A percentile compares a stretch with the other conserved stretches of the same genome.
Conservation (phyloP, 1,140 invertebrate genomes). For the Centruroides sculpturatus region DNA sequence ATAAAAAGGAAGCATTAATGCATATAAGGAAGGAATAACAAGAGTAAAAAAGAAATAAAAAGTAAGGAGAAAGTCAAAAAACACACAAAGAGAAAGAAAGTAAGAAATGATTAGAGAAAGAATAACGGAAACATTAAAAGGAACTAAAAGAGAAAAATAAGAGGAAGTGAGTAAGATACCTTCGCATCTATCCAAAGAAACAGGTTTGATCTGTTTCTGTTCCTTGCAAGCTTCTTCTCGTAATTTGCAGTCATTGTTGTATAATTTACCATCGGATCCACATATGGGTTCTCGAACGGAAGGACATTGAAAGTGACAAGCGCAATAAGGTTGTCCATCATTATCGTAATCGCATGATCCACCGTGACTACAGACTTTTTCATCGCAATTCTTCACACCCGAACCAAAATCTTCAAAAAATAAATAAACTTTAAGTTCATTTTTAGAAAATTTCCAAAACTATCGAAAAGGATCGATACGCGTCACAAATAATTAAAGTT, state of each 20-base stretch:
- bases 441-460: too few species aligned
- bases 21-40: too few species aligned
- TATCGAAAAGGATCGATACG: too few species aligned
- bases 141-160: too few species aligned
- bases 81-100: too few species aligned
- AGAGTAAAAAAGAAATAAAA: too few species aligned
- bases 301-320: constrained; percentile 15
- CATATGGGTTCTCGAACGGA: constrained; percentile 11
- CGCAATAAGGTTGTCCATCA: constrained; percentile 12
- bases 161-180: constrained; percentile 31
- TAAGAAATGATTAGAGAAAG: too few species aligned
- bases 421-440: too few species aligned
- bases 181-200: constrained; percentile 59
- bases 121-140: too few species aligned
- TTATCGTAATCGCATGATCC: constrained; percentile 16
- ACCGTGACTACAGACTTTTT: constrained; percentile 15
- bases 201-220: constrained; percentile 58
- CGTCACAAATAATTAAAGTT: too few species aligned
- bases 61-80: too few species aligned
- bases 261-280: constrained; percentile 55
- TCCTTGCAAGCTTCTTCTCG: constrained; percentile 68
- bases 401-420: constrained; percentile 8
- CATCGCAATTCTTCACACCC: constrained; percentile 10
- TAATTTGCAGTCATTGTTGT: constrained; percentile 72
- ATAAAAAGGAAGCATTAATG: too few species aligned